Percentiles rank a stretch among this genome's conserved stretches.
Conservation (phyloP, 2,888 invertebrate species). For the Thecophora atra region DNA sequence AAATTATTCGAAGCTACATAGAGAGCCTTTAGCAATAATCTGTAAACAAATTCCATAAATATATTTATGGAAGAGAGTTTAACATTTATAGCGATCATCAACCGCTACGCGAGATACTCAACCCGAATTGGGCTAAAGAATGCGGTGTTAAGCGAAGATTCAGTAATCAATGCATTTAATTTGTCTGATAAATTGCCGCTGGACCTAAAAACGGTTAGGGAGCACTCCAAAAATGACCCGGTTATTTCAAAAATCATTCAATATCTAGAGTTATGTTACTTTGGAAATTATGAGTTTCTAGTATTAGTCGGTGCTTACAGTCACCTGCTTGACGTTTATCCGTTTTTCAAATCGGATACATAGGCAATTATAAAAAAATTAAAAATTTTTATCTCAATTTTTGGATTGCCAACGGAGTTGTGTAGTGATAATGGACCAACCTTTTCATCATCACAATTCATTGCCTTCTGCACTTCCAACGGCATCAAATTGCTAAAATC, state of each 20-base stretch:
- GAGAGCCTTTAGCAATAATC: conserved; percentile 39
- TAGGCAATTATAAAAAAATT: conserved; percentile 31
- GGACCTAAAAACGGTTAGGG: conserved; percentile 1
- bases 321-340: conserved; percentile 31
- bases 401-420: conserved; percentile 34
- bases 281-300: too few relatives aligned
- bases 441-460: conserved; percentile 24
- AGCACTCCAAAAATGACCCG: neutral
- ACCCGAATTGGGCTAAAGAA: conserved; percentile 26
- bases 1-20: conserved; percentile 38
- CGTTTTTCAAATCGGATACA: conserved; percentile 13
- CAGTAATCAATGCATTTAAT: conserved; percentile 31
- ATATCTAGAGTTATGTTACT: conserved; percentile 23
- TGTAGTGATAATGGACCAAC: conserved; percentile 39
- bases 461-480: too few relatives aligned
- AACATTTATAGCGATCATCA: conserved; percentile 21
- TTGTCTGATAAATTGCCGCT: conserved; percentile 19
- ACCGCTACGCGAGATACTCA: conserved; percentile 35
- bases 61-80: conserved; percentile 53
- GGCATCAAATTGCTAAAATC: too few relatives aligned
- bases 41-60: conserved; percentile 44
- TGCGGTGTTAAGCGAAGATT: neutral
- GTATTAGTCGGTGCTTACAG: too few relatives aligned
- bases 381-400: conserved; percentile 28
- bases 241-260: conserved; percentile 18